Percentiles rank a stretch among this genome's conserved stretches.
These are phyloP conservation scores for Thunnus maccoyii DNA, from an alignment of 2,113 vertebrate species.

Conservation along the genomic window DNA sequence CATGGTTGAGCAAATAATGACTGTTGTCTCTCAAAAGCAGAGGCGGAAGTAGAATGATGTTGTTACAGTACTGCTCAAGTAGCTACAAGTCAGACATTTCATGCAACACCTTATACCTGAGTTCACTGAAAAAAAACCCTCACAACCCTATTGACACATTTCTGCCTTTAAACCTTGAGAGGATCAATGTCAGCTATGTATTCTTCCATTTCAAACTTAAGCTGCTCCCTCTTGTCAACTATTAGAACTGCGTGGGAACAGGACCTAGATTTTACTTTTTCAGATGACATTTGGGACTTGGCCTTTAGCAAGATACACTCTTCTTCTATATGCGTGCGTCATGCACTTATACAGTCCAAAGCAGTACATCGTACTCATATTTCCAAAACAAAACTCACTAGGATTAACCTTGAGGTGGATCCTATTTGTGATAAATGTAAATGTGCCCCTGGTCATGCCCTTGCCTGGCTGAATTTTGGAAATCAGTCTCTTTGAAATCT, in stretches of 20 bases:
- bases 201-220: no score
- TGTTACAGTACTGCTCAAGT: no score
- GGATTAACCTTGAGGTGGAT: no score
- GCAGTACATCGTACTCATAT: background rate
- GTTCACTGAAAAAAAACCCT: no score
- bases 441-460: background rate
- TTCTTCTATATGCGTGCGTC: background rate
- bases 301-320: background rate
- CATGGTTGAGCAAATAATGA: no score
- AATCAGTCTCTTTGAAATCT: background rate
- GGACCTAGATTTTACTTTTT: background rate
- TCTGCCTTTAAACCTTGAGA: no score
- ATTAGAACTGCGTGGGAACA: background rate
- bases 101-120: no score
- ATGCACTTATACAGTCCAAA: background rate
- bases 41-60: no score
- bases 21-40: no score
- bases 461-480: background rate
- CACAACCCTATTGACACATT: no score
- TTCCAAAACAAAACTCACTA: background rate
- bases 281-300: constrained; percentile 4
- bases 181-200: no score
- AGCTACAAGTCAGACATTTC: no score
- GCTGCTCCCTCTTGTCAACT: background rate
- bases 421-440: background rate